Base-by-base conservation (phyloP, 2,888 invertebrate species). In the Ornithoptera priamus region DNA sequence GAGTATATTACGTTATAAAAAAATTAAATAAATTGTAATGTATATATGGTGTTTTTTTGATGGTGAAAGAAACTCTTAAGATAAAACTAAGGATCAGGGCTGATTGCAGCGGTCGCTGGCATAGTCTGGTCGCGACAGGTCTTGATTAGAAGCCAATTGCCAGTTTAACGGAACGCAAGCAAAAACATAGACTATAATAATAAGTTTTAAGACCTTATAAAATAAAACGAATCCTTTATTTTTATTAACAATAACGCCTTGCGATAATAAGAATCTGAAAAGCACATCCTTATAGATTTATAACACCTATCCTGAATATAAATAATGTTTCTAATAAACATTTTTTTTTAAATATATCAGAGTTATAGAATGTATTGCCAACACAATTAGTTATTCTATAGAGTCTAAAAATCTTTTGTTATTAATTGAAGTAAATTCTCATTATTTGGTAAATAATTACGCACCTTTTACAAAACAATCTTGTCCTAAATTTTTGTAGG, bases 401-500 rank as follows among this genome's bases (percentile, higher is more conserved):
- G 17, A 50, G 50, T 17, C 17, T 50, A 1, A 1, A 17, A 5
- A 5, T 50, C 18, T 50, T 18, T 17, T 50, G 15, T 50, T 50
- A 17, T 50, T 50, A 50, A 50, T 15, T 5, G 15, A 50, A 5
- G 5, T 18, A 50, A 50, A 15, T 2, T 50, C 10, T 46, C 46
- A 46, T 10, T 46, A 46, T 7, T 3, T 10, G 10, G 1, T 10
- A 46, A 8, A 46, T 46, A 46, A 46, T 46, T 46, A 46, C 46
- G 46, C 18, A 50, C 50, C 50, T 17, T 36, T 62, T n/a, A 62
- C 42, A 42, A 36, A 67, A 53, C 18, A 59, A 42, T 42, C 10
- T 12, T 62, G 62, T 56, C 61, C 67, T 56, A 61, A 86, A 87
- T 88, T 87, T 89, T 88, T 88, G 87, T 88, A 87, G 89, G 87